These are phyloP conservation scores for Emydoidea blandingii DNA, from an alignment of 2,797 vertebrate genomes.

Conservation along the genomic window DNA sequence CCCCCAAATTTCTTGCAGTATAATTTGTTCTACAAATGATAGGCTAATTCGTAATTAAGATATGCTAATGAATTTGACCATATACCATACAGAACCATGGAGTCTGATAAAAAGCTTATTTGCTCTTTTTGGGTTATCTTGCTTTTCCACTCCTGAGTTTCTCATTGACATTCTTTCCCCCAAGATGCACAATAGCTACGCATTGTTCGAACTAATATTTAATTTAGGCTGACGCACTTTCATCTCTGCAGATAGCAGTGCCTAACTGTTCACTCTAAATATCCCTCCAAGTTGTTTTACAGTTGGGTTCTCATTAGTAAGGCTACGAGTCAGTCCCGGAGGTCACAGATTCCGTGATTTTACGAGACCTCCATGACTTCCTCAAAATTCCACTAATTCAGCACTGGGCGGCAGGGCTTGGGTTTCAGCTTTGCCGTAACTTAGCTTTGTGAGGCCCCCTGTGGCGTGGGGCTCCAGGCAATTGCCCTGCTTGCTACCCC, in stretches of 20 bases:
- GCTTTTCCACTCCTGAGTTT: constrained; percentile 44
- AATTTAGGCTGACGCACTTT: constrained; percentile 6
- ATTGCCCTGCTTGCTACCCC: too few species aligned
- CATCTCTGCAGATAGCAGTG: background rate
- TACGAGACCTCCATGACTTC: too few species aligned
- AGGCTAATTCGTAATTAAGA: constrained; percentile 74
- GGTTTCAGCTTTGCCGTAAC: too few species aligned
- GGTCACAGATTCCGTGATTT: too few species aligned
- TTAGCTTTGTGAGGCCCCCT: too few species aligned
- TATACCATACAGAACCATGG: background rate
- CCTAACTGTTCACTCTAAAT: background rate
- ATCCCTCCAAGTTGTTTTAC: background rate
- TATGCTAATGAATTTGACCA: constrained; percentile 69
- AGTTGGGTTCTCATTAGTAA: background rate
- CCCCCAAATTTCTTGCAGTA: constrained; percentile 38
- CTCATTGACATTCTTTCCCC: constrained; percentile 41
- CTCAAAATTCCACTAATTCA: too few species aligned
- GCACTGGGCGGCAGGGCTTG: too few species aligned
- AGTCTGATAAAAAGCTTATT: constrained; percentile 56
- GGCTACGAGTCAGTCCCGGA: too few species aligned
- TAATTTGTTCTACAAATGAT: constrained; percentile 49
- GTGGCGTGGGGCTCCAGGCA: too few species aligned
- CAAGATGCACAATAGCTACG: constrained; percentile 17
- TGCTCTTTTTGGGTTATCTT: constrained; percentile 64
- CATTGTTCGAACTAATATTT: constrained; percentile 26